These are phyloP conservation scores for Drepanosiphum platanoidis DNA, from an alignment of 2,888 invertebrate genomes.

Conservation along the genomic window DNA sequence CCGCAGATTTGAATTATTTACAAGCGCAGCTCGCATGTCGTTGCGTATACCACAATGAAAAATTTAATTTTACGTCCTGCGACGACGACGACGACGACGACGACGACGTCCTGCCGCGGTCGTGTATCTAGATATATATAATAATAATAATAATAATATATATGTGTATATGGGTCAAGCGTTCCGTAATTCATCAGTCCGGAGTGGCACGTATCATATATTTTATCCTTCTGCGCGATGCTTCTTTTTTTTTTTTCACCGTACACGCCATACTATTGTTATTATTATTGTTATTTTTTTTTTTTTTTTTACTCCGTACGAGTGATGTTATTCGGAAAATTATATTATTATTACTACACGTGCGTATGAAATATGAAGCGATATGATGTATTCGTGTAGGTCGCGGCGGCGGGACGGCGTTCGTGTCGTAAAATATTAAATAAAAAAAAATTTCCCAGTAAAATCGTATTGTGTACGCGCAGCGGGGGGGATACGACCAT, in stretches of 20 bases:
- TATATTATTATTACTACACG: background rate
- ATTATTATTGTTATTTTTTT: background rate
- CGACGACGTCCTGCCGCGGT: background rate
- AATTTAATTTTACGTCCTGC: slow-evolving; percentile 23
- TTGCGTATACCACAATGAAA: slow-evolving; percentile 1
- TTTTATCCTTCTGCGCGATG: background rate
- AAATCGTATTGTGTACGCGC: background rate
- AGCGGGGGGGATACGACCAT: background rate
- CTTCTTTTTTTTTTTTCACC: background rate
- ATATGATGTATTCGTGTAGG: background rate
- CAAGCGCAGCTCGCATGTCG: background rate
- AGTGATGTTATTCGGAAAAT: background rate
- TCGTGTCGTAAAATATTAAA: background rate
- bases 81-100: background rate
- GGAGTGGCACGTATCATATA: slow-evolving; percentile 8
- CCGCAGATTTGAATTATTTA: slow-evolving; percentile 31
- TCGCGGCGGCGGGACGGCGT: no score
- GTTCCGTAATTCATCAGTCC: slow-evolving; percentile 28
- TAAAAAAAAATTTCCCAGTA: background rate
- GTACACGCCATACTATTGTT: background rate
- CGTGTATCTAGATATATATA: background rate
- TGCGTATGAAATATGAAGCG: no score
- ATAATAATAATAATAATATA: background rate
- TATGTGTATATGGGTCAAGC: slow-evolving; percentile 13
- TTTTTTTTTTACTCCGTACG: background rate